phyloP scores from a whole-genome alignment of 2,113 vertebrate genomes.

The Marmota flaviventris region DNA sequence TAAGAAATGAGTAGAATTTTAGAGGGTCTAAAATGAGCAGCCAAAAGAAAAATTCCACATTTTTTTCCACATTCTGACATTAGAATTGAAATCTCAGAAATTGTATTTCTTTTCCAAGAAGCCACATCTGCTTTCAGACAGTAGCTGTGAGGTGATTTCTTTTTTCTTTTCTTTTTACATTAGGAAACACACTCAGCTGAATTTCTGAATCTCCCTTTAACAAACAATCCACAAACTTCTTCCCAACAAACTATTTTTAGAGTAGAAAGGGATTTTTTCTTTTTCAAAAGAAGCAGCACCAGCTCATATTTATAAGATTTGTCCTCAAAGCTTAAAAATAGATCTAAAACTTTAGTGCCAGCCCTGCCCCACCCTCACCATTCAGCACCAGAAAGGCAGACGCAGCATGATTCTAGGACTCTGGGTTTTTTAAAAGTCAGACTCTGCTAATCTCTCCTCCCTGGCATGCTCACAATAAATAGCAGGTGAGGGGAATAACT shows the following conservation, averaged over 20 bases:
- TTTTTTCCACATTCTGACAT: slow-evolving; percentile 43
- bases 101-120: slow-evolving; percentile 63
- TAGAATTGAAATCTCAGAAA: slow-evolving; percentile 41
- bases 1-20: slow-evolving; percentile 61
- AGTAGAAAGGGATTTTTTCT: slow-evolving; percentile 43
- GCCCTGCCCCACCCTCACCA: neutral
- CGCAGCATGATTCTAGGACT: slow-evolving; percentile 46
- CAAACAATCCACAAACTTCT: slow-evolving; percentile 80
- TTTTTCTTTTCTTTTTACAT: slow-evolving; percentile 40
- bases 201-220: slow-evolving; percentile 72
- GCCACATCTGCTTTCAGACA: slow-evolving; percentile 63
- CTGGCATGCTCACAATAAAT: slow-evolving; percentile 59
- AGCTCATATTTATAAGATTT: slow-evolving; percentile 77
- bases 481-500: slow-evolving; percentile 58
- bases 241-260: slow-evolving; percentile 80
- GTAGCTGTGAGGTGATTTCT: slow-evolving; percentile 43
- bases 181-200: slow-evolving; percentile 67
- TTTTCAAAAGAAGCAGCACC: slow-evolving; percentile 55
- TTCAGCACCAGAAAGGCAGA: slow-evolving; percentile 11
- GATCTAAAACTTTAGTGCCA: slow-evolving; percentile 70
- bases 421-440: slow-evolving; percentile 29
- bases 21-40: slow-evolving; percentile 35
- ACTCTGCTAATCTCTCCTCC: slow-evolving; percentile 58
- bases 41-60: neutral
- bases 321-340: slow-evolving; percentile 74